These are phyloP conservation scores for Volucella inanis DNA, from an alignment of 2,888 invertebrate species.

Conservation along the genomic window DNA sequence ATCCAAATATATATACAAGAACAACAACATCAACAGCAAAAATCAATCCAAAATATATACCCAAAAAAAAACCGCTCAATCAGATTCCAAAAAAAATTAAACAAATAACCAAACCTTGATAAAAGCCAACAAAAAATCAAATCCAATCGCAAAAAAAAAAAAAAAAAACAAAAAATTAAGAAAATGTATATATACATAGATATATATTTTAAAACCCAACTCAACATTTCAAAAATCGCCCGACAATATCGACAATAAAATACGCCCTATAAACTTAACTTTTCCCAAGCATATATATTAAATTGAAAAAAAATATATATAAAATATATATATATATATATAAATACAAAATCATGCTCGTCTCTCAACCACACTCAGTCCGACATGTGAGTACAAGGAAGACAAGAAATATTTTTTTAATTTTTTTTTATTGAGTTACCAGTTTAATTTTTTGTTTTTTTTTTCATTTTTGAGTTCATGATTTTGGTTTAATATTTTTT, in stretches of 20 bases:
- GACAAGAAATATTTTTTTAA: constrained; percentile 68
- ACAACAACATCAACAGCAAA: constrained; percentile 74
- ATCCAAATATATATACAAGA: constrained; percentile 72
- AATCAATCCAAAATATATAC: constrained; percentile 58
- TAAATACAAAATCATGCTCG: constrained; percentile 74
- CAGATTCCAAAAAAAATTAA: constrained; percentile 51
- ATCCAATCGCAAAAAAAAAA: constrained; percentile 62
- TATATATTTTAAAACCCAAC: constrained; percentile 63
- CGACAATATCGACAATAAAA: constrained; percentile 69
- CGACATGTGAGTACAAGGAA: constrained; percentile 75
- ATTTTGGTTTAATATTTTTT: no score
- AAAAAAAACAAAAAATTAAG: constrained; percentile 8
- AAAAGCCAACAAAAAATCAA: constrained; percentile 59
- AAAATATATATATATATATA: constrained; percentile 44
- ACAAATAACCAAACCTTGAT: constrained; percentile 6
- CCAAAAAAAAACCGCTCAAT: constrained; percentile 56
- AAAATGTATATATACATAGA: background rate
- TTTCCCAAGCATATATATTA: constrained; percentile 65
- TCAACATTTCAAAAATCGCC: constrained; percentile 71
- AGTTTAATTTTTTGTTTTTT: constrained; percentile 24
- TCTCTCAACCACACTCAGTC: constrained; percentile 75
- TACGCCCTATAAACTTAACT: constrained; percentile 71
- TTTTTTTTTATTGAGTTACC: constrained; percentile 13
- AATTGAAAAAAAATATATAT: constrained; percentile 54
- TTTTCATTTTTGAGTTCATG: constrained; percentile 2